Evolutionary conservation across 1,140 invertebrate genomes (phyloP).

Genomic region (Polyergus mexicanus): DNA sequence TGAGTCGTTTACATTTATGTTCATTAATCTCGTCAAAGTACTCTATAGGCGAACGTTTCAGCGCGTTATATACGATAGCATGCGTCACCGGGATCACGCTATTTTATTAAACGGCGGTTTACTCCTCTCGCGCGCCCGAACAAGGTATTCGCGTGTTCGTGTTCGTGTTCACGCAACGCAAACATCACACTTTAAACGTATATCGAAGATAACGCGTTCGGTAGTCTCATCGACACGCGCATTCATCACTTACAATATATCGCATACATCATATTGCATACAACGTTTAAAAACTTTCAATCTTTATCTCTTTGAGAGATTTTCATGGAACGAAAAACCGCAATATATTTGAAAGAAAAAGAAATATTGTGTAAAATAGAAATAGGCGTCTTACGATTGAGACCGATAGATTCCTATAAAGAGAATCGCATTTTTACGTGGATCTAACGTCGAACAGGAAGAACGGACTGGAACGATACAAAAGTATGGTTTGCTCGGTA

Average conservation of each 20-base stretch:
- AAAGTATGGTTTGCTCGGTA: conserved; percentile 27
- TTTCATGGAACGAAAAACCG: background rate
- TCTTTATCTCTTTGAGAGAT: background rate
- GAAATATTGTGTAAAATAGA: background rate
- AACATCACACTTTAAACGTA: conserved; percentile 53
- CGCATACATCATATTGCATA: background rate
- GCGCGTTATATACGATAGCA: conserved; percentile 63
- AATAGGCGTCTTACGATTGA: background rate
- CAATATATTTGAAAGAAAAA: background rate
- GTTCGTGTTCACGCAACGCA: conserved; percentile 56
- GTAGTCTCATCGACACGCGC: background rate
- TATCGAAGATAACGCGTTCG: conserved; percentile 47
- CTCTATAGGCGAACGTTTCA: conserved; percentile 60
- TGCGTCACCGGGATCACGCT: conserved; percentile 50
- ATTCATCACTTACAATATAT: conserved; percentile 12
- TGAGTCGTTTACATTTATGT: conserved; percentile 63
- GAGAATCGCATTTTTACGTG: conserved; percentile 39
- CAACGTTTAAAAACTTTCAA: background rate
- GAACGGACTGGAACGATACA: conserved; percentile 39
- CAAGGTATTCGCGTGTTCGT: conserved; percentile 59
- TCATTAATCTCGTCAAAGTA: conserved; percentile 72
- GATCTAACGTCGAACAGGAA: conserved; percentile 38
- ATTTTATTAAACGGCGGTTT: conserved; percentile 62
- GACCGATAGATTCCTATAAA: conserved; percentile 15
- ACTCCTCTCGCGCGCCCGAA: conserved; percentile 2